Conservation (phyloP, 2,888 invertebrate genomes). For the Dolichomitus sp. region DNA sequence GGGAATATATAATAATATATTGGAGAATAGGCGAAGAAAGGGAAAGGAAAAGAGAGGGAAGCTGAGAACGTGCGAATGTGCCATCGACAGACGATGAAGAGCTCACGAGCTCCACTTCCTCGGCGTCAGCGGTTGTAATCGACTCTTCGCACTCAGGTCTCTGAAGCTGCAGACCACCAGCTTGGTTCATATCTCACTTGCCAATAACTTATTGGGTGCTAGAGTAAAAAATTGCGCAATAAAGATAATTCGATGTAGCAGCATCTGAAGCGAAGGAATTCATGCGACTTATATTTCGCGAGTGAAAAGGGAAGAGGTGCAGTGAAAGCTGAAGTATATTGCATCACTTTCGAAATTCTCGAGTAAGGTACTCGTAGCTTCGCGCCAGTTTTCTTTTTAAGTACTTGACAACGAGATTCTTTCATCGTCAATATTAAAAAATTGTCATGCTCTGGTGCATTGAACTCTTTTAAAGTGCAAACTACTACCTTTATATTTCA, state of each 20-base stretch:
- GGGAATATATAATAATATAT: conserved; percentile 52
- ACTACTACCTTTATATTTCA: background rate
- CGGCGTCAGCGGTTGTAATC: conserved; percentile 25
- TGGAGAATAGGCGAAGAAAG: conserved; percentile 16
- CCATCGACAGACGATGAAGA: conserved; percentile 20
- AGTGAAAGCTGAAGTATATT: too few species aligned
- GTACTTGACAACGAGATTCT: too few species aligned
- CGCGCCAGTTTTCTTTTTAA: too few species aligned
- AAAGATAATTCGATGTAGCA: background rate
- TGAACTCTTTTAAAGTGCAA: background rate
- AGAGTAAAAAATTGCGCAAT: background rate
- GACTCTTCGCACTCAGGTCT: conserved; percentile 17
- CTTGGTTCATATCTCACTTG: background rate
- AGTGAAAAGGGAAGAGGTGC: background rate
- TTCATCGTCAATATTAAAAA: too few species aligned
- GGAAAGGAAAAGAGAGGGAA: conserved; percentile 1
- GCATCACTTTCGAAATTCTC: too few species aligned
- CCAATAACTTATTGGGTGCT: background rate
- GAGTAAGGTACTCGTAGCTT: too few species aligned
- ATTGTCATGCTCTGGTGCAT: background rate
- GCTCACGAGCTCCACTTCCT: conserved; percentile 17
- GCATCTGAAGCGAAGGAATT: background rate
- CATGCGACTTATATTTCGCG: background rate
- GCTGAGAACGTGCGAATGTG: conserved; percentile 20
- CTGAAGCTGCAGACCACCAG: background rate